Percentiles rank a stretch among this genome's conserved stretches.
phyloP scores from a whole-genome alignment of 2,797 vertebrate species.

The Trichosurus vulpecula region DNA sequence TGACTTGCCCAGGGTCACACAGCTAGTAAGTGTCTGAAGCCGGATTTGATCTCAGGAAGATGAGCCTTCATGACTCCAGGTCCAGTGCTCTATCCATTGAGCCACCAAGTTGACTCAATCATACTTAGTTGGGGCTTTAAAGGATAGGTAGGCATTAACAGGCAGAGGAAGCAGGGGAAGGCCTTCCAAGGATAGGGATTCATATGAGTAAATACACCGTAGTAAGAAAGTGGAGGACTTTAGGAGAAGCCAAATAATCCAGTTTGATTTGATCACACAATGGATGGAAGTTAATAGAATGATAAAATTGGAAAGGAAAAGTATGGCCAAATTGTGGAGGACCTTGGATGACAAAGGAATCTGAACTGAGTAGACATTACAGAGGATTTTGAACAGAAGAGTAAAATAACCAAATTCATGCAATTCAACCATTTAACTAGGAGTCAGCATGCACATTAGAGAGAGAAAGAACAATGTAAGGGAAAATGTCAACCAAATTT shows the following conservation, averaged over 20 bases:
- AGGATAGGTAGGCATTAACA: not conserved
- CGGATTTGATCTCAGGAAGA: not conserved
- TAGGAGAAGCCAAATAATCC: not conserved
- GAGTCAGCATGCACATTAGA: not conserved
- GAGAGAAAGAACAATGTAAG: not conserved
- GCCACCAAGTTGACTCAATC: not conserved
- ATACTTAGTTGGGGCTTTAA: not conserved
- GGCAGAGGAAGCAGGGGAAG: not conserved
- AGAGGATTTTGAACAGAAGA: not conserved
- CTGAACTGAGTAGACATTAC: not conserved
- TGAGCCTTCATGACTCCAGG: not conserved
- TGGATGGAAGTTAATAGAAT: not conserved
- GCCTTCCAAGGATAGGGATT: not conserved
- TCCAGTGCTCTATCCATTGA: not conserved
- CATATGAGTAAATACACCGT: not conserved
- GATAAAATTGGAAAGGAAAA: not conserved
- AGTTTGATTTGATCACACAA: not conserved
- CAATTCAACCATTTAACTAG: not conserved
- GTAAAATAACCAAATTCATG: not conserved
- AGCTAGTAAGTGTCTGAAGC: not conserved
- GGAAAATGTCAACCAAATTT: not conserved
- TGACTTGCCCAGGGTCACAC: not conserved
- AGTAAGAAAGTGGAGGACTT: not conserved
- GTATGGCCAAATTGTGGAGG: not conserved
- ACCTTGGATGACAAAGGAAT: not conserved